phyloP scores from a whole-genome alignment of 2,888 invertebrate genomes.

The Heliconius erato region DNA sequence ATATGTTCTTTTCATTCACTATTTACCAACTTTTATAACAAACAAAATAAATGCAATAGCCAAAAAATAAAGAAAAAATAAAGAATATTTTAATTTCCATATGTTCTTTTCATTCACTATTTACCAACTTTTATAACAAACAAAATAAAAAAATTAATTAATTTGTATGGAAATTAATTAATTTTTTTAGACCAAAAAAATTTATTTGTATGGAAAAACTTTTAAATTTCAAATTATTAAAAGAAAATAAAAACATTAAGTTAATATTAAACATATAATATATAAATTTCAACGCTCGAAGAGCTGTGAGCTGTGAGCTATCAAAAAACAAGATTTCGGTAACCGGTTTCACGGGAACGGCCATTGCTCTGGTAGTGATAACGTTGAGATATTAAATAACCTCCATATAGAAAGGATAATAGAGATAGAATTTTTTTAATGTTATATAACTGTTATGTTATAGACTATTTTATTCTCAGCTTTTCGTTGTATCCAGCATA shows the following conservation, averaged over 20 bases:
- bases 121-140: background rate
- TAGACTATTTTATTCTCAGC: background rate
- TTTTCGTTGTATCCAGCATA: too few relatives aligned
- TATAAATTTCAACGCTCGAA: conserved; percentile 11
- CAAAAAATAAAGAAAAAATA: too few relatives aligned
- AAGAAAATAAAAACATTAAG: background rate
- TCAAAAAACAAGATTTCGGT: conserved; percentile 47
- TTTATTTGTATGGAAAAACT: too few relatives aligned
- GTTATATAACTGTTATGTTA: background rate
- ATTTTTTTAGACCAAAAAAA: too few relatives aligned
- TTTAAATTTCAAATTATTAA: background rate
- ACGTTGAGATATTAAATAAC: conserved; percentile 31
- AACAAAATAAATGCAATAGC: too few relatives aligned
- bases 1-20: background rate
- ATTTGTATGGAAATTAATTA: background rate
- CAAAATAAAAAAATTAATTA: too few relatives aligned
- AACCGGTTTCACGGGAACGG: conserved; percentile 51
- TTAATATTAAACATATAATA: background rate
- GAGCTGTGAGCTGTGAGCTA: conserved; percentile 20
- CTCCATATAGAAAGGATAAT: conserved; percentile 19
- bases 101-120: background rate
- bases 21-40: background rate
- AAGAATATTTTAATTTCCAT: background rate
- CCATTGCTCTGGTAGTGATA: conserved; percentile 52
- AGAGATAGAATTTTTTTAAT: background rate